Base-by-base conservation (phyloP, 2,888 invertebrate genomes). In the Apantesis nais region DNA sequence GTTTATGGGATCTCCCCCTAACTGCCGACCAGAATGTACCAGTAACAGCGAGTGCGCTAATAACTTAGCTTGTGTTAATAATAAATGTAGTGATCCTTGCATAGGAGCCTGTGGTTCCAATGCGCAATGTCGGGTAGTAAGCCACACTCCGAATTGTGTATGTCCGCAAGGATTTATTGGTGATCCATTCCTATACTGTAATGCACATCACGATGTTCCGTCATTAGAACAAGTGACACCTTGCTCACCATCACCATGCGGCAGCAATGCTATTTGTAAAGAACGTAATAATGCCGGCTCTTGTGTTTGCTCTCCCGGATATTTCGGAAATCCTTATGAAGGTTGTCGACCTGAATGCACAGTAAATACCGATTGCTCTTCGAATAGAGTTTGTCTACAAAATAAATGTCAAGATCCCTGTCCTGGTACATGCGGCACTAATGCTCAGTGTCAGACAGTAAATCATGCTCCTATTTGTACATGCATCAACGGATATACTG, bases 361-460 rank as follows among this genome's bases (percentile, higher is more conserved):
- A 0, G 92, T 97, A 31, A 97, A 97, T 85, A 96, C 97, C 3
- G 97, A 97, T 83, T 97, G 97, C 86, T 93, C 96, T 2, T 96
- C 97, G 9, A 96, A 97, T 85, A 96, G 95, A 86, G 96, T 97
- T 31, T 98, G 98, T 80, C 95, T 97, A 71, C 96, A 96, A 87
- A 97, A 97, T 84, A 97, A 97, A 90, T 98, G 98, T 84, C 93
- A 95, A 80, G 96, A 97, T 88, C 97, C 97, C 14, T 97, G 97
- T 83, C 96, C 96, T 0, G 97, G 97, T 44, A 96, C 97, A 65
- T 98, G 98, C 86, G 97, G 97, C 25, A 93, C 95, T 79, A 97
- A 97, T 86, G 97, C 97, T 19, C 94, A 96, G 71, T 98, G 98
- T 85, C 96, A 96, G 84, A 96, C 97, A 34, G 93, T 97, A 4